Percentiles rank a stretch among this genome's conserved stretches.
Conservation (phyloP, 2,797 vertebrate species). For the Sorex maritimensis region DNA sequence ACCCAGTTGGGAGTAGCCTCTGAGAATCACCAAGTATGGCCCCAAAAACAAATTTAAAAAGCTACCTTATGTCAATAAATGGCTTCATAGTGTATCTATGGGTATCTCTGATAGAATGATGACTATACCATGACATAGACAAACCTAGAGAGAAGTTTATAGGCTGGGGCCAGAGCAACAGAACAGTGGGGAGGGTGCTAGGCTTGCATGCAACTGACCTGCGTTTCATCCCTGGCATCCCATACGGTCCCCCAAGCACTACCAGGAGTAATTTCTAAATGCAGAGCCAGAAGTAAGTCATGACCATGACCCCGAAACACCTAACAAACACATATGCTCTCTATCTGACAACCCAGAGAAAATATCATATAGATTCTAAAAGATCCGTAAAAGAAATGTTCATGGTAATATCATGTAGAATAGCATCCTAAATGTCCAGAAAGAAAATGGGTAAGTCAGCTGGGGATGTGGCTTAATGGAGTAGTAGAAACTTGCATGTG, state of each 20-base stretch:
- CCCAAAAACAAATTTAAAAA: too few relatives aligned
- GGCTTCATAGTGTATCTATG: constrained; percentile 51
- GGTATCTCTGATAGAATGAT: constrained; percentile 35
- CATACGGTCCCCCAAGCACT: too few relatives aligned
- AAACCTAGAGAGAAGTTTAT: constrained; percentile 29
- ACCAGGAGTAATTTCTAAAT: too few relatives aligned
- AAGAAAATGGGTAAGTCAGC: background rate
- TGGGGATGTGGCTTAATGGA: background rate
- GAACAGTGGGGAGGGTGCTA: too few relatives aligned
- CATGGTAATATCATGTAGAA: constrained; percentile 53
- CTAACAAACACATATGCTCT: background rate
- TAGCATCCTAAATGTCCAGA: background rate
- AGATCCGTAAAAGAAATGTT: background rate
- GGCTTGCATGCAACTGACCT: too few relatives aligned
- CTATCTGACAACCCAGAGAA: constrained; percentile 33
- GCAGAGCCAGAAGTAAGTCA: too few relatives aligned
- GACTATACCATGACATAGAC: constrained; percentile 2
- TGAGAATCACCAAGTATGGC: too few relatives aligned
- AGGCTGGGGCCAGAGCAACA: too few relatives aligned
- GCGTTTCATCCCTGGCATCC: too few relatives aligned
- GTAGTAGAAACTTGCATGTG: background rate
- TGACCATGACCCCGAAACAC: too few relatives aligned
- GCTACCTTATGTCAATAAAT: constrained; percentile 35
- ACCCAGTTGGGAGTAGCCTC: too few relatives aligned
- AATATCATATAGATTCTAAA: constrained; percentile 39